Conservation (phyloP, 2,888 invertebrate genomes). For the Pomacea canaliculata region DNA sequence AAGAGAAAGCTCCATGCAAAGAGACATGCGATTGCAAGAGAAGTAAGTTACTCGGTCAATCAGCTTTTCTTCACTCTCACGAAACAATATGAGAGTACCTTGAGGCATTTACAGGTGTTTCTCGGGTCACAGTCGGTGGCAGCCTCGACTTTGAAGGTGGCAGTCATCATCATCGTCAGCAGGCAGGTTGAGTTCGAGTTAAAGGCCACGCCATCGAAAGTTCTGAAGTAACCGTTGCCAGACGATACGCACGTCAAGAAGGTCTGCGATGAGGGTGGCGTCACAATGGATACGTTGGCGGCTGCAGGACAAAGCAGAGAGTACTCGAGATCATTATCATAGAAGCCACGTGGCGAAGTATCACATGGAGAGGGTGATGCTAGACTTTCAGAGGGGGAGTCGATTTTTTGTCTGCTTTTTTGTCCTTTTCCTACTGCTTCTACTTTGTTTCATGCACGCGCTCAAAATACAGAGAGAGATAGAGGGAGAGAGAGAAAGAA, state of each 20-base stretch:
- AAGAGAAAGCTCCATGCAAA: no score
- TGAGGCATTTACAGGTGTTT: conserved; percentile 18
- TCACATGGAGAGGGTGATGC: no score
- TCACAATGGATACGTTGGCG: conserved; percentile 2
- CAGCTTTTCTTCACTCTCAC: no score
- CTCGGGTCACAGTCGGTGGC: conserved; percentile 24
- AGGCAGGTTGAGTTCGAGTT: conserved; percentile 31
- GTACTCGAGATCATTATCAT: neutral
- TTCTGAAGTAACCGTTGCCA: conserved; percentile 28
- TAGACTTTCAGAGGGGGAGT: no score
- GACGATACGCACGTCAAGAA: conserved; percentile 27
- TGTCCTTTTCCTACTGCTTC: neutral
- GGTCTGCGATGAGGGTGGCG: neutral
- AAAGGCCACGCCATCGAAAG: conserved; percentile 37
- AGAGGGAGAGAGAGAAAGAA: no score
- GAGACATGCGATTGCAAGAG: no score
- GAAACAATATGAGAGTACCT: conserved; percentile 9
- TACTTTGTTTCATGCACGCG: no score
- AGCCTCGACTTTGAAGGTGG: conserved; percentile 5
- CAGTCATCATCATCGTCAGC: conserved; percentile 14
- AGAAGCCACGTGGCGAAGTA: no score
- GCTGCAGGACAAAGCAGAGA: neutral
- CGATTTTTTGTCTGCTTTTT: neutral
- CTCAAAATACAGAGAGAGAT: no score
- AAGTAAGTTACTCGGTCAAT: no score